A percentile compares a stretch with the other conserved stretches of the same genome.
Conservation (phyloP, 2,797 vertebrate genomes). For the Perodicticus potto region DNA sequence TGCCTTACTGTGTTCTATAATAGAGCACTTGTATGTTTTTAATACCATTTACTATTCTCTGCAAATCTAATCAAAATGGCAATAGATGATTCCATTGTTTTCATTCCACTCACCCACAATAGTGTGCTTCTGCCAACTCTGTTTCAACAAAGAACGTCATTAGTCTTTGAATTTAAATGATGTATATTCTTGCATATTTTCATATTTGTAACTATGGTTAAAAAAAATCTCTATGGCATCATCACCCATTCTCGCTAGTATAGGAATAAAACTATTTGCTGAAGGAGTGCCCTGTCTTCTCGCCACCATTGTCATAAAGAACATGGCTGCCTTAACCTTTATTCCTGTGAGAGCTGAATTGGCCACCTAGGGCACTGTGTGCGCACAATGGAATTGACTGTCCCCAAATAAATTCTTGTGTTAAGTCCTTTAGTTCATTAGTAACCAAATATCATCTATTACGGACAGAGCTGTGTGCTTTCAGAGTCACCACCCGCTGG, state of each 20-base stretch:
- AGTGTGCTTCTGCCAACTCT: slow-evolving; percentile 77
- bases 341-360: not conserved
- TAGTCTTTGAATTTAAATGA: slow-evolving; percentile 85
- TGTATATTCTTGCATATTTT: slow-evolving; percentile 87
- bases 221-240: slow-evolving; percentile 75
- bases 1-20: slow-evolving; percentile 73
- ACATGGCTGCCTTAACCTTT: slow-evolving; percentile 35
- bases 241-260: slow-evolving; percentile 76
- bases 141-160: slow-evolving; percentile 73
- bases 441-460: slow-evolving; percentile 16
- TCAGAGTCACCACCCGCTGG: not conserved
- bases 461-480: not conserved
- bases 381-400: not conserved
- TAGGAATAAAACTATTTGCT: slow-evolving; percentile 87
- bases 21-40: slow-evolving; percentile 71
- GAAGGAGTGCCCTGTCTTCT: slow-evolving; percentile 65
- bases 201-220: slow-evolving; percentile 81
- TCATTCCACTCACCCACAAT: slow-evolving; percentile 59
- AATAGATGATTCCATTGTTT: slow-evolving; percentile 68
- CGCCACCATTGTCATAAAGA: slow-evolving; percentile 62
- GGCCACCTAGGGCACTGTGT: not conserved
- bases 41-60: slow-evolving; percentile 68
- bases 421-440: slow-evolving; percentile 56
- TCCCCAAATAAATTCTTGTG: not conserved
- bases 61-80: slow-evolving; percentile 75